These are phyloP conservation scores for Clarias gariepinus DNA, from an alignment of 2,113 vertebrate genomes.

Conservation along the genomic window DNA sequence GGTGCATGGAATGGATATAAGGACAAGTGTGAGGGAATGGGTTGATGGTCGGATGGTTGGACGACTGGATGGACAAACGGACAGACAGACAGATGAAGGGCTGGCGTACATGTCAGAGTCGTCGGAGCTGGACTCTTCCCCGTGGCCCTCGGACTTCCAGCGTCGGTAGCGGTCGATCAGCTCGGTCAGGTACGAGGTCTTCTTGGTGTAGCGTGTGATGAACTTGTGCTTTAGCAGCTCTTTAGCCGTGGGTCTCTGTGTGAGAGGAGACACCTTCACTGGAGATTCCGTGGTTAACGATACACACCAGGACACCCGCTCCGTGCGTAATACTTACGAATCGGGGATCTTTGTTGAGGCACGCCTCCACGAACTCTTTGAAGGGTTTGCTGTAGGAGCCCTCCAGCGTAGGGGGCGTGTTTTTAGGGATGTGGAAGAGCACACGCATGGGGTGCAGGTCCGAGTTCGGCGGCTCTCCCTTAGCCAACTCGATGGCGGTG, in stretches of 20 bases:
- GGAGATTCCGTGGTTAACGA: neutral
- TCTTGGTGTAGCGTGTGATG: constrained; percentile 98
- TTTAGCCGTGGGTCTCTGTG: constrained; percentile 93
- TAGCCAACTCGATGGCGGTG: constrained; percentile 96
- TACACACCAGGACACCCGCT: neutral
- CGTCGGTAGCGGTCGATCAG: constrained; percentile 92
- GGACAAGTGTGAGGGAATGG: neutral
- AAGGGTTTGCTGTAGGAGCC: constrained; percentile 98
- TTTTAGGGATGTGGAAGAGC: constrained; percentile 97
- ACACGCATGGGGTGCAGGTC: constrained; percentile 98
- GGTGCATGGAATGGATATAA: neutral
- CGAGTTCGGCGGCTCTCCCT: constrained; percentile 96
- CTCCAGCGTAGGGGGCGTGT: constrained; percentile 93
- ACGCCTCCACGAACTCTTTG: constrained; percentile 98
- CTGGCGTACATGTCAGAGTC: constrained; percentile 89
- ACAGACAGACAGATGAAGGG: neutral
- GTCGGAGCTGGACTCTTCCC: constrained; percentile 95
- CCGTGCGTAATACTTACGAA: constrained; percentile 80
- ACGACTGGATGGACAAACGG: neutral
- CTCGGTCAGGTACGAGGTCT: constrained; percentile 95
- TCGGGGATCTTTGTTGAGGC: constrained; percentile 97
- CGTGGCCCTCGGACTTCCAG: constrained; percentile 96
- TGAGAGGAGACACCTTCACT: neutral
- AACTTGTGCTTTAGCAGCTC: constrained; percentile 98
- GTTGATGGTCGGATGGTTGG: neutral